Evolutionary conservation across 2,888 invertebrate genomes (phyloP).

Genomic region (Ennomos erosarius): DNA sequence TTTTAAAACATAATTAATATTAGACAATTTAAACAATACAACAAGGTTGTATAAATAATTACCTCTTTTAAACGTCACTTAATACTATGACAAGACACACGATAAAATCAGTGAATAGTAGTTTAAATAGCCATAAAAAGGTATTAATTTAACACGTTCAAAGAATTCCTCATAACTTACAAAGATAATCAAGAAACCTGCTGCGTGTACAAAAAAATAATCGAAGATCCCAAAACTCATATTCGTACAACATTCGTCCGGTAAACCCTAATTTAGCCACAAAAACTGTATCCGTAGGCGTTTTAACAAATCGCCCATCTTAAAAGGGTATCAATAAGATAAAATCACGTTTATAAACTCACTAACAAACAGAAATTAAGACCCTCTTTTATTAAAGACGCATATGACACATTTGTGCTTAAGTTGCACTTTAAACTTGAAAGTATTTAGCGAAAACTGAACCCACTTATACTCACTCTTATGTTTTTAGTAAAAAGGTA

Average conservation of each 20-base stretch:
- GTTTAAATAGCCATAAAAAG: slow-evolving; percentile 10
- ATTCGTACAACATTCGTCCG: slow-evolving; percentile 15
- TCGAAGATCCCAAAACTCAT: slow-evolving; percentile 20
- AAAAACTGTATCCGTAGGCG: slow-evolving; percentile 53
- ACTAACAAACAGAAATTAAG: slow-evolving; percentile 57
- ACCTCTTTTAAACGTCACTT: too few species aligned
- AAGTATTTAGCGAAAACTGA: slow-evolving; percentile 2
- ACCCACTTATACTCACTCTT: neutral
- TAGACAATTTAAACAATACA: too few species aligned
- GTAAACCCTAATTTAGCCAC: slow-evolving; percentile 42
- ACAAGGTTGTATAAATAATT: too few species aligned
- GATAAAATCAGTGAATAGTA: slow-evolving; percentile 12
- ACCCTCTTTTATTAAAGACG: slow-evolving; percentile 50
- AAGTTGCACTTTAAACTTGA: slow-evolving; percentile 7
- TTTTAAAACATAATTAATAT: too few species aligned
- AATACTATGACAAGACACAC: neutral
- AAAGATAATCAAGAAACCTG: slow-evolving; percentile 25
- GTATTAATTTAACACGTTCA: slow-evolving; percentile 24
- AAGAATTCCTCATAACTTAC: slow-evolving; percentile 21
- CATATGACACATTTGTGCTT: slow-evolving; percentile 51
- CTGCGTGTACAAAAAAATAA: slow-evolving; percentile 15
- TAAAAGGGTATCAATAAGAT: slow-evolving; percentile 50
- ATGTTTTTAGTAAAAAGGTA: neutral
- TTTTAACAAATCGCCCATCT: slow-evolving; percentile 52
- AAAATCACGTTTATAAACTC: slow-evolving; percentile 44